These are phyloP conservation scores for Drosophila mimetica DNA, from an alignment of 2,888 invertebrate species.

Conservation along the genomic window DNA sequence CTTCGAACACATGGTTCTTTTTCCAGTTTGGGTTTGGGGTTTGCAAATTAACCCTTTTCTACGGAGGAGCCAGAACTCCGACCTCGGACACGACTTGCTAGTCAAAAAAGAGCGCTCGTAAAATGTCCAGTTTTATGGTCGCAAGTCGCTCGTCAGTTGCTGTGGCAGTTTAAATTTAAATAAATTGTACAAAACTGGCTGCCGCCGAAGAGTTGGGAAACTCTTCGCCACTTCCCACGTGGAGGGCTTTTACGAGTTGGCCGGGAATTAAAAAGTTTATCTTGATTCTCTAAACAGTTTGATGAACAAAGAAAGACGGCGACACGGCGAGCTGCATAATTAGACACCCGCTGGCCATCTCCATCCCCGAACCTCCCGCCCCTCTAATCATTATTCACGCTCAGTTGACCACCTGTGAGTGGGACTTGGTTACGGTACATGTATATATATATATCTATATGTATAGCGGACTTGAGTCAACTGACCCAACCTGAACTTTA, in stretches of 20 bases:
- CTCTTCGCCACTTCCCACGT: conserved; percentile 65
- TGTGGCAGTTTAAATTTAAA: conserved; percentile 79
- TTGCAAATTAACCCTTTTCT: conserved; percentile 76
- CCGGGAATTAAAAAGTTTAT: conserved; percentile 80
- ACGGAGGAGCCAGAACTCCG: conserved; percentile 20
- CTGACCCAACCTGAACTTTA: conserved; percentile 40
- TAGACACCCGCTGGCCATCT: conserved; percentile 60
- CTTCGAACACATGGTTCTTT: conserved; percentile 58
- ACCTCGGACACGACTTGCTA: conserved; percentile 49
- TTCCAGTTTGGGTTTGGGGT: conserved; percentile 27
- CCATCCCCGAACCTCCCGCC: conserved; percentile 9
- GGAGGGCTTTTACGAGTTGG: conserved; percentile 63
- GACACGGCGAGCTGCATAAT: conserved; percentile 69
- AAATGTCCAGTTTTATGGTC: conserved; percentile 72
- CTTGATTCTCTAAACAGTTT: conserved; percentile 79
- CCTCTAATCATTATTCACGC: conserved; percentile 78
- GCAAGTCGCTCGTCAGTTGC: conserved; percentile 44
- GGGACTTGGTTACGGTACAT: conserved; percentile 52
- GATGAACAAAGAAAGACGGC: conserved; percentile 70
- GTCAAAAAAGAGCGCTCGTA: conserved; percentile 75
- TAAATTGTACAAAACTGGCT: conserved; percentile 79
- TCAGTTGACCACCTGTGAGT: conserved; percentile 82
- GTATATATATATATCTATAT: too few species aligned
- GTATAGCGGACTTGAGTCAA: too few species aligned
- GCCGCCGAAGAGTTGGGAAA: conserved; percentile 39